A percentile compares a stretch with the other conserved stretches of the same genome.
phyloP scores from a whole-genome alignment of 2,797 vertebrate species.

The Furcifer pardalis region DNA sequence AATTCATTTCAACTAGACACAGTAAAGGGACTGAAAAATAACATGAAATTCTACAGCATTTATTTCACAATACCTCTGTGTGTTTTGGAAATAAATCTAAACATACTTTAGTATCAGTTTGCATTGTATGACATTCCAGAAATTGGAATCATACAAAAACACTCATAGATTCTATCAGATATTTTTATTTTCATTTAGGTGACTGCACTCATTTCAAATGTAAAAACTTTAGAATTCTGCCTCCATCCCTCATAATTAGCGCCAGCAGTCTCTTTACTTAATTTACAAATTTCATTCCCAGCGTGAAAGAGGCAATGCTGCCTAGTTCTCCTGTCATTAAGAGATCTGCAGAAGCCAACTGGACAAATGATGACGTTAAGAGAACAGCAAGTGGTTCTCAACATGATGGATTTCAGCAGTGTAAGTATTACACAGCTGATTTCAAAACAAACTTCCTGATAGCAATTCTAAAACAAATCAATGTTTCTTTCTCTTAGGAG shows the following conservation, averaged over 20 bases:
- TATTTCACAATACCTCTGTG: too few relatives aligned
- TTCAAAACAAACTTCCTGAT: too few relatives aligned
- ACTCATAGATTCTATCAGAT: background rate
- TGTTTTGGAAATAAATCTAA: background rate
- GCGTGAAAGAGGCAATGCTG: background rate
- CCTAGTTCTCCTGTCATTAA: background rate
- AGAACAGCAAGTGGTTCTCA: too few relatives aligned
- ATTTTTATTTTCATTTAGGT: background rate
- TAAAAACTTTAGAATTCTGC: background rate
- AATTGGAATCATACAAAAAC: background rate
- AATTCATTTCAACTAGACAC: too few relatives aligned
- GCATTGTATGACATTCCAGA: background rate
- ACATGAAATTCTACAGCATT: too few relatives aligned
- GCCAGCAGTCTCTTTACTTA: background rate
- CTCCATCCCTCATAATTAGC: too few relatives aligned
- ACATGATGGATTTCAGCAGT: too few relatives aligned
- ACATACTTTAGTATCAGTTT: background rate
- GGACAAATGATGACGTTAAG: too few relatives aligned
- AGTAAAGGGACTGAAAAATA: too few relatives aligned
- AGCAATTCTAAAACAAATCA: too few relatives aligned
- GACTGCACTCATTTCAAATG: background rate
- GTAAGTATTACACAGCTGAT: too few relatives aligned
- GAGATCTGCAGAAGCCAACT: background rate
- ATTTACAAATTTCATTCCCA: background rate
- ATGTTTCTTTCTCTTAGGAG: background rate